Base-by-base conservation (phyloP, 2,113 vertebrate genomes). In the Gymnobelideus leadbeateri region DNA sequence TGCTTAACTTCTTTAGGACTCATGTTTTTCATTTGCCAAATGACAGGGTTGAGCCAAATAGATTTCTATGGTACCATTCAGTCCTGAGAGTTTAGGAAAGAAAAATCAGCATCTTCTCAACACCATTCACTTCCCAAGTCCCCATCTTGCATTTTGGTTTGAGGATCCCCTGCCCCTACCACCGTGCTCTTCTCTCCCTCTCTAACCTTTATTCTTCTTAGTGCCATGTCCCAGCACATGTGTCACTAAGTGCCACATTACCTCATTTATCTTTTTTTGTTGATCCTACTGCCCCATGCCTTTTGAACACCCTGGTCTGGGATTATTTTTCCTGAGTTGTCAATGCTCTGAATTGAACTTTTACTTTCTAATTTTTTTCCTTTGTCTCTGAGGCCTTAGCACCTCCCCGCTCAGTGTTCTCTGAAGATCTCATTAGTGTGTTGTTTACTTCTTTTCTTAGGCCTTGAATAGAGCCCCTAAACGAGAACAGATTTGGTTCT, bases 381-480 rank as follows among this genome's bases (percentile, higher is more conserved):
- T 52, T 37, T 53, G 26, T 94, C 50, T 0, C 14, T 93, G 53
- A 0, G 0, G 90, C 92, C 94, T 89, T 43, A 92, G 89, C 19
- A 26, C 19, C 68, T 95, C 54, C 68, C 95, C 95, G 91, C 68
- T 55, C 21, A 51, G 26, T 52, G 68, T 96, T 94, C 93, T 97
- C 94, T 95, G 52, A 90, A 94, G 94, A 97, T 94, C 96, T 98
- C 97, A 95, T 95, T 96, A 96, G 52, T 0, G 23, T 95, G 90
- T 93, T 97, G 94, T 97, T 96, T 94, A 68, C 77, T 92, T 47
- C 50, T 53, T 93, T 84, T 92, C 31, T 43, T 47, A 26, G 61
- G 50, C 89, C 94, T 53, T 93, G 94, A 94, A 77, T 95, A 95
- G 96, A 96, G 90, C 51, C 92, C 57, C 94, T 96, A 53, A 77